Evolutionary conservation across 2,797 vertebrate species (phyloP), one percentile per base, ranked within the genome.

Genomic region (Erethizon dorsatum): DNA sequence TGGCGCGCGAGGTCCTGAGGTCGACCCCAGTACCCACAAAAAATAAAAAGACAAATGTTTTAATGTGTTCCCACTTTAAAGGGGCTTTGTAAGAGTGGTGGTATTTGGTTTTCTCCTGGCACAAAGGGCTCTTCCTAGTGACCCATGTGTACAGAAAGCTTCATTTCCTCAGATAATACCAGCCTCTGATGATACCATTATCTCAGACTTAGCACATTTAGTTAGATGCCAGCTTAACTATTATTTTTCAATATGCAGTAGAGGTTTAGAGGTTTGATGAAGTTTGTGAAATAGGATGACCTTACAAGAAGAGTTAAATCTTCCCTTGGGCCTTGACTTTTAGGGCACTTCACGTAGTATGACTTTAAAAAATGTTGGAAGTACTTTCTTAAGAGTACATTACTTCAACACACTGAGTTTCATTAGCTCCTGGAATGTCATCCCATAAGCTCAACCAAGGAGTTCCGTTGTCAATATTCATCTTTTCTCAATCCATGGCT

Each of bases 371-470:
- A 69, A 73, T 69, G 41, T 20, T 22, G 63, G 67, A 91, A 41
- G 47, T 57, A 45, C 24, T 80, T 95, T 79, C 41, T 95, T 67
- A 50, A 50, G 57, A 61, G 22, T 26, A 33, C 31, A 85, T 86
- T 88, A 88, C 52, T 77, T 79, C 73, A 88, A 80, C 45, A 59
- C 45, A 67, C 11, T 93, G 45, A 78, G 61, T 91, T 96, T 77
- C 94, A 78, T 90, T 79, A 88, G 15, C 13, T 52, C 37, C 22
- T 92, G 26, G 28, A 88, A 6, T 15, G 24, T 77, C 88, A 90
- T 37, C 83, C 63, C 28, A 90, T 65, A 84, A 75, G 50, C n/a
- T 41, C 37, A 77, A 95, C 24, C 59, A 73, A 41, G 77, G 33
- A 92, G 52, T 73, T 90, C 90, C 78, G 17, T 9, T 79, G 61